These are phyloP conservation scores for Eupithecia insigniata DNA, from an alignment of 2,888 invertebrate species.

Conservation along the genomic window DNA sequence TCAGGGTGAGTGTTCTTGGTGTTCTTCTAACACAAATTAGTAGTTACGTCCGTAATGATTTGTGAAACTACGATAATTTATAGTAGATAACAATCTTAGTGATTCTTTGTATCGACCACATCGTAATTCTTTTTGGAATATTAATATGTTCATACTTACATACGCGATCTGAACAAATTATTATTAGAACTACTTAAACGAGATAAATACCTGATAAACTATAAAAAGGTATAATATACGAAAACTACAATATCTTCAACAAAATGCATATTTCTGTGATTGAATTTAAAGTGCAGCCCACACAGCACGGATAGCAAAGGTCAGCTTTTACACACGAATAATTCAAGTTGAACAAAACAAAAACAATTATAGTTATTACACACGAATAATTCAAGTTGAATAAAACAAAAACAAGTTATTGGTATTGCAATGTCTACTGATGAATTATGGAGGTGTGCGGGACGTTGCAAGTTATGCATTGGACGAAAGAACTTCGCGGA, in stretches of 20 bases:
- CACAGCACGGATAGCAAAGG: slow-evolving; percentile 30
- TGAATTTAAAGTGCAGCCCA: slow-evolving; percentile 25
- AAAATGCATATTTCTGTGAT: slow-evolving; percentile 18
- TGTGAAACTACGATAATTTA: no score
- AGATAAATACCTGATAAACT: no score
- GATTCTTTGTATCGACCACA: background rate
- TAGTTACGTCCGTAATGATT: no score
- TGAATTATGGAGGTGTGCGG: slow-evolving; percentile 38
- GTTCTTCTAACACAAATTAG: no score
- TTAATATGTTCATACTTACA: no score
- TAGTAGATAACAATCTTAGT: no score
- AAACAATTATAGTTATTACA: slow-evolving; percentile 27
- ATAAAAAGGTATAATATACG: no score
- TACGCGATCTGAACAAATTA: no score
- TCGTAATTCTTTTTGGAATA: background rate
- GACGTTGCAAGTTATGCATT: slow-evolving; percentile 37
- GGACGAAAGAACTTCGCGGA: slow-evolving; percentile 38
- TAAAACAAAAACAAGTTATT: slow-evolving; percentile 35
- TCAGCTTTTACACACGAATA: slow-evolving; percentile 31
- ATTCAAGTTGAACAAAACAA: slow-evolving; percentile 29
- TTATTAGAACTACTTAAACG: no score
- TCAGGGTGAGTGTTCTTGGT: no score
- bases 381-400: slow-evolving; percentile 31
- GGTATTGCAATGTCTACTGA: slow-evolving; percentile 33
- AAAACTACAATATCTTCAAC: background rate